Conservation (phyloP, 2,113 vertebrate species). For the Columbina picui region DNA sequence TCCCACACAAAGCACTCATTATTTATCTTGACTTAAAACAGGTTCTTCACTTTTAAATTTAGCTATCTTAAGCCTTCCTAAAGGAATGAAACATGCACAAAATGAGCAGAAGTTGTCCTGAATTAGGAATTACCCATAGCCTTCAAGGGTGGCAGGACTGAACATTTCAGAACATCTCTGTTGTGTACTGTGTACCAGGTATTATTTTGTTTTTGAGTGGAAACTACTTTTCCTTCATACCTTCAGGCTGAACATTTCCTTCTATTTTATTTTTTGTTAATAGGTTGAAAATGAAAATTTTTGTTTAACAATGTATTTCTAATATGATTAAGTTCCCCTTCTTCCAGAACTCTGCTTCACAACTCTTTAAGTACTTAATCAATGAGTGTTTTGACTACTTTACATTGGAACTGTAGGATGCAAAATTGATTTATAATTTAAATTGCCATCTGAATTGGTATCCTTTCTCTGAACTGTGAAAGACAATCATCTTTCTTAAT, state of each 20-base stretch:
- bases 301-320: slow-evolving; percentile 35
- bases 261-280: not conserved
- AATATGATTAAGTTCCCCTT: slow-evolving; percentile 50
- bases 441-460: slow-evolving; percentile 52
- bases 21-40: not conserved
- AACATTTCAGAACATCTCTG: not conserved
- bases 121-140: not conserved
- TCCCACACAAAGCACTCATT: not conserved
- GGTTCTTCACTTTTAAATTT: not conserved
- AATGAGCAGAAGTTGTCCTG: not conserved
- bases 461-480: slow-evolving; percentile 53
- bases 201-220: not conserved
- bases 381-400: slow-evolving; percentile 58
- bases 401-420: slow-evolving; percentile 22
- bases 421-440: slow-evolving; percentile 63
- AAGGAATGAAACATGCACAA: not conserved
- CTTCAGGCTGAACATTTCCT: not conserved
- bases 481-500: slow-evolving; percentile 55
- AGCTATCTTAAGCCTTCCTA: not conserved
- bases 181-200: not conserved
- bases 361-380: slow-evolving; percentile 53
- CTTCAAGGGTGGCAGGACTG: not conserved
- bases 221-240: not conserved
- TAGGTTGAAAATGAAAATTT: slow-evolving; percentile 32
- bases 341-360: slow-evolving; percentile 46